Evolutionary conservation across 2,113 vertebrate species (phyloP), one percentile per base, ranked within the genome.

Genomic region (Dipodomys merriami): DNA sequence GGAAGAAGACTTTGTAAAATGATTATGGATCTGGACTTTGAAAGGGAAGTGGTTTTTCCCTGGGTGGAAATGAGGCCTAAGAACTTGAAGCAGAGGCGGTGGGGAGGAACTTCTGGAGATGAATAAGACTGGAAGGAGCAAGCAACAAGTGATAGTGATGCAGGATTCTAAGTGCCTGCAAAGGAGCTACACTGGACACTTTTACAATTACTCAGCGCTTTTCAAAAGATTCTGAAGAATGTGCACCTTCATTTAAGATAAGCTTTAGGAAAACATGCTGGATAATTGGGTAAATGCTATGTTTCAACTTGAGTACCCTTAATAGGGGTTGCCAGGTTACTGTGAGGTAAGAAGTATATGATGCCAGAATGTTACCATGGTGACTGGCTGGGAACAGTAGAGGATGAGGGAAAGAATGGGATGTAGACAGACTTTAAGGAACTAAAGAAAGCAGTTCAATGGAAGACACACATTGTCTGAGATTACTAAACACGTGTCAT

Each of bases 161-260:
- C 46, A 35, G 25, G 25, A 25, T 64, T 27, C n/a, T 78, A 23
- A 92, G 91, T 39, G 27, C 11, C 62, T 77, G 19, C 19, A 13
- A 44, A 83, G 4, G 67, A 64, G 30, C n/a, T 73, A 2, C 29
- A 78, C 15, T 35, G n/a, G 39, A 29, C 2, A 86, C 49, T 65
- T 78, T 85, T 82, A 15, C 6, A 82, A 67, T 79, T 49, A 87
- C 20, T 86, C 27, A n/a, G 20, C 8, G 62, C 10, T 44, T 93
- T 22, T 27, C n/a, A 88, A 89, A 65, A 86, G 11, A 35, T 67
- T 76, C 77, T 82, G 6, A 79, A 30, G 35, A 83, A 29, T 69
- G 29, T 7, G 67, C 89, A 97, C 33, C 62, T 53, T 92, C 87
- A 74, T 79, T 35, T 82, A 72, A 93, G 19, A 67, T 46, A 64